These are phyloP conservation scores for Gymnothorax reevesii DNA, from an alignment of 2,797 vertebrate species.

Conservation along the genomic window DNA sequence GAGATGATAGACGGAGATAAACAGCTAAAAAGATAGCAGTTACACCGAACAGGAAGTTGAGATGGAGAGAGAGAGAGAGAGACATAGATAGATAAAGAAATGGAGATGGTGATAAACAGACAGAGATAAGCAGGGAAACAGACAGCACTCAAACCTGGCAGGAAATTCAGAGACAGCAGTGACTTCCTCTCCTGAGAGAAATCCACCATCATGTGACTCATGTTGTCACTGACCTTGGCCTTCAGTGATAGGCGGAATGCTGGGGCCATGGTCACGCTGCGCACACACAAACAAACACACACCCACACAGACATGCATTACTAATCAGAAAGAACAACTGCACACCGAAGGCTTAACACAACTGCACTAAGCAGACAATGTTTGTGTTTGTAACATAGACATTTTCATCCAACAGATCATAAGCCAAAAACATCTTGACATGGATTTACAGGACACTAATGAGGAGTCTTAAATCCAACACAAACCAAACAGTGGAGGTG, in stretches of 20 bases:
- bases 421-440: not conserved
- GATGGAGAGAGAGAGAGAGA: not conserved
- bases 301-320: not conserved
- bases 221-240: constrained; percentile 93
- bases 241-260: constrained; percentile 96
- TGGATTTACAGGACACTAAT: not conserved
- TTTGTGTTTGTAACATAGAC: not conserved
- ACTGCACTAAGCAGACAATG: not conserved
- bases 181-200: constrained; percentile 87
- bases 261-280: constrained; percentile 70
- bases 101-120: not conserved
- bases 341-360: not conserved
- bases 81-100: too few species aligned
- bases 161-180: constrained; percentile 84
- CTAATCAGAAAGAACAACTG: not conserved
- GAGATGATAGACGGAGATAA: not conserved
- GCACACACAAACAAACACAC: constrained; percentile 9
- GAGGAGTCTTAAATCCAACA: not conserved
- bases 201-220: constrained; percentile 98
- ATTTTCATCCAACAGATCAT: not conserved
- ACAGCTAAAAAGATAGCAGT: not conserved
- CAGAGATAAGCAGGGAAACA: not conserved
- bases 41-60: not conserved
- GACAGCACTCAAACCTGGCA: constrained; percentile 79
- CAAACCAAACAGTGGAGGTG: not conserved